Percentiles rank a stretch among this genome's conserved stretches.
These are phyloP conservation scores for Atrichornis clamosus DNA, from an alignment of 2,113 vertebrate genomes.

Conservation along the genomic window DNA sequence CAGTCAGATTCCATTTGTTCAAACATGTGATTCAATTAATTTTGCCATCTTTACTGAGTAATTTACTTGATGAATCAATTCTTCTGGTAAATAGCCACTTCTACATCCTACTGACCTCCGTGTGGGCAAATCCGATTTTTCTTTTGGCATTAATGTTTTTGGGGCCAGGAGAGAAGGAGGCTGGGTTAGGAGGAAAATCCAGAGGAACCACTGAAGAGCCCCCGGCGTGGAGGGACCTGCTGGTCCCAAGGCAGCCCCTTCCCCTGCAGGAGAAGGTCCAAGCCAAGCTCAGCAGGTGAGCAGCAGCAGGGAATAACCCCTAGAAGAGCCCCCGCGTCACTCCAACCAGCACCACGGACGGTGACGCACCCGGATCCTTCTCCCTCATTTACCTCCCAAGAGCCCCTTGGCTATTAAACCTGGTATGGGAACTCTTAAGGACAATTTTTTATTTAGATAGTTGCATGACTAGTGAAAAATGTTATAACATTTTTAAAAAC, in stretches of 20 bases:
- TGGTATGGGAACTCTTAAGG: not conserved
- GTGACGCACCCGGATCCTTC: not conserved
- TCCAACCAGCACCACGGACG: not conserved
- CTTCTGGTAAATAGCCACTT: not conserved
- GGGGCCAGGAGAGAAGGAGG: not conserved
- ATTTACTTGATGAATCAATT: constrained; percentile 4
- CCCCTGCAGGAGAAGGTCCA: not conserved
- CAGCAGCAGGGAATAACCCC: not conserved
- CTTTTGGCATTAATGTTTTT: not conserved
- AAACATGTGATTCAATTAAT: constrained; percentile 7
- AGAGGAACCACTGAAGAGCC: accelerated
- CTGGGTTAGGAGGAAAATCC: not conserved
- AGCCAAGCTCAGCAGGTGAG: not conserved
- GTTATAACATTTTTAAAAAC: not conserved
- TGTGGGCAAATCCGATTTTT: not conserved
- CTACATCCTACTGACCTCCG: not conserved
- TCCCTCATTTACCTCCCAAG: not conserved
- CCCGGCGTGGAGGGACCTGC: accelerated
- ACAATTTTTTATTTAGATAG: not conserved
- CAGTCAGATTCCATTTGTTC: constrained; percentile 12
- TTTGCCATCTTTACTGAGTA: not conserved
- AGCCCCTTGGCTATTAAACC: not conserved
- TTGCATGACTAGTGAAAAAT: not conserved
- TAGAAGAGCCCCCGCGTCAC: not conserved
- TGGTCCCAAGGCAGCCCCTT: not conserved